Base-by-base conservation (phyloP, 2,113 vertebrate species). In the Cardinalis cardinalis region DNA sequence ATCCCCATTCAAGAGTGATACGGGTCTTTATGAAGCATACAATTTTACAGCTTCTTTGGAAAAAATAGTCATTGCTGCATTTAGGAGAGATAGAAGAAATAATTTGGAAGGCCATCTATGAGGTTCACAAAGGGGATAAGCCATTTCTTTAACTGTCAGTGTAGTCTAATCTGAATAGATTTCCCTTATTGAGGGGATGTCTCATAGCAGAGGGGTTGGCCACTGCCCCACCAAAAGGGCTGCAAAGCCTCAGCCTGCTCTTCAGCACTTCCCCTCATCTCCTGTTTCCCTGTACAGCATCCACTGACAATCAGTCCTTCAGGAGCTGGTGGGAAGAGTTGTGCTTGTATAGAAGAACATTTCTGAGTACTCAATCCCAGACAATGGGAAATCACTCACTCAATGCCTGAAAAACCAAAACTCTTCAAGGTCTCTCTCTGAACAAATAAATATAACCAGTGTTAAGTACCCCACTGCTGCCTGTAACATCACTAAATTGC, bases 11-110 rank as follows among this genome's bases (percentile, higher is more conserved):
- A 58, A 88, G 65, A 87, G 46, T 49, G 92, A 94, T 71, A 87
- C 5, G 25, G n/a, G 73, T 90, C 88, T 95, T 87, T 90, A 90
- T 84, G 69, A 87, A 92, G 79, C 80, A 48, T 20, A 80, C 0
- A 0, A 80, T 90, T 93, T 93, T 90, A 90, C 91, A 89, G 53
- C n/a, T 89, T 81, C 77, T 93, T 92, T 78, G 81, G 87, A 82
- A 90, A 69, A 95, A 89, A 78, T 2, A 88, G 53, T 29, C 49
- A 28, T 74, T 89, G 40, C 61, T 90, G 68, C 77, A 44, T 56
- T 87, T 71, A 84, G 65, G 80, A 77, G 48, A 88, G 80, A 87
- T 60, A 78, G 49, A 87, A 84, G 34, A 86, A 92, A 68, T 93
- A 26, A 78, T 88, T 44, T 87, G 48, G 65, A 86, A 88, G 25